A percentile compares a stretch with the other conserved stretches of the same genome.
Conservation (phyloP, 2,797 vertebrate genomes). For the Mus minutoides region DNA sequence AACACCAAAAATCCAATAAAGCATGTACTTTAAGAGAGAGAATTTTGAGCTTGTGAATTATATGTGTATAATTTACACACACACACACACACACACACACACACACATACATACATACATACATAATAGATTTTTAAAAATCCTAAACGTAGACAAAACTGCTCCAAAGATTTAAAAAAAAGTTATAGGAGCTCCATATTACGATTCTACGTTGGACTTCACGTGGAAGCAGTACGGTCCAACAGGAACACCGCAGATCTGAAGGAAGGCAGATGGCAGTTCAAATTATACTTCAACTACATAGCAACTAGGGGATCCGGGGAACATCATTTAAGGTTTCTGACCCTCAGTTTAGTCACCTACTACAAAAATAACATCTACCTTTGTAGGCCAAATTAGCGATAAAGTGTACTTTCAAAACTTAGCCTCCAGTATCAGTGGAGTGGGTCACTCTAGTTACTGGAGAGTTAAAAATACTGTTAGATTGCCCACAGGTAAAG, state of each 20-base stretch:
- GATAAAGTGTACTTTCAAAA: slow-evolving; percentile 2
- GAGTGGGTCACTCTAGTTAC: slow-evolving; percentile 36
- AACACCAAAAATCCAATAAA: not conserved
- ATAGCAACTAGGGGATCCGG: not conserved
- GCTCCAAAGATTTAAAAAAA: slow-evolving; percentile 30
- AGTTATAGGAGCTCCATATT: slow-evolving; percentile 12
- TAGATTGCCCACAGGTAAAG: not conserved
- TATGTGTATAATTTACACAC: not conserved
- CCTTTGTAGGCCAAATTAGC: not conserved
- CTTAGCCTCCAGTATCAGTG: not conserved
- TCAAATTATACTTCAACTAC: slow-evolving; percentile 53
- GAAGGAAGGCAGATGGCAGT: slow-evolving; percentile 12
- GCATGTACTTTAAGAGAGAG: slow-evolving; percentile 10
- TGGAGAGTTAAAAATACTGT: not conserved
- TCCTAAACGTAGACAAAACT: not conserved
- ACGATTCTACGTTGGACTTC: not conserved
- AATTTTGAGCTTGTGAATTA: not conserved
- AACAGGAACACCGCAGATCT: slow-evolving; percentile 32
- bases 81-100: not conserved
- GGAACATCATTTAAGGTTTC: slow-evolving; percentile 37
- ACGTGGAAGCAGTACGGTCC: not conserved
- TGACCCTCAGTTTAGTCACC: slow-evolving; percentile 44
- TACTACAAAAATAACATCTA: slow-evolving; percentile 54
- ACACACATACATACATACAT: not conserved
- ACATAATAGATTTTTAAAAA: not conserved